A percentile compares a stretch with the other conserved stretches of the same genome.
These are phyloP conservation scores for Chelon labrosus DNA, from an alignment of 2,797 vertebrate species.

Conservation along the genomic window DNA sequence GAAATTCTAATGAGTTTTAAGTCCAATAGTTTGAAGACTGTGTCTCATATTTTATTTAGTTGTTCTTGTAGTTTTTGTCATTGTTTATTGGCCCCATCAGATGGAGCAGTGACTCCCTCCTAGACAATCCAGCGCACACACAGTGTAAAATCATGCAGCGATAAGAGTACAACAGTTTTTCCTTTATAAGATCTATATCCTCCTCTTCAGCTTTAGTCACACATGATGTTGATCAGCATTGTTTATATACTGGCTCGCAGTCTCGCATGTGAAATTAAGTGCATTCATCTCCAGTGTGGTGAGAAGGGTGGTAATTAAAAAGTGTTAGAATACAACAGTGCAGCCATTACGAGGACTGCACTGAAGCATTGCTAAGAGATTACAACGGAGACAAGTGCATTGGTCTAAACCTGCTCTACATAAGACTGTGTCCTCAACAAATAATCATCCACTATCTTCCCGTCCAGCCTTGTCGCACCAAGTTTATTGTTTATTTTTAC, in stretches of 20 bases:
- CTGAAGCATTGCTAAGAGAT: slow-evolving; percentile 45
- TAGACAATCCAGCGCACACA: background rate
- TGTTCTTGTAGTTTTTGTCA: slow-evolving; percentile 1
- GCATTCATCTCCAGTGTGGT: slow-evolving; percentile 65
- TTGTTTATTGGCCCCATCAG: background rate
- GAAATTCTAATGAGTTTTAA: background rate
- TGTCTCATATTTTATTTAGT: background rate
- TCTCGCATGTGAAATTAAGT: slow-evolving; percentile 53
- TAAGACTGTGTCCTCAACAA: slow-evolving; percentile 17
- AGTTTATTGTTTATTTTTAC: slow-evolving; percentile 21
- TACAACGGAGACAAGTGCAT: slow-evolving; percentile 25
- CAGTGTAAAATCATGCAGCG: background rate
- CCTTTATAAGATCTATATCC: background rate
- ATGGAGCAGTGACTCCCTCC: background rate
- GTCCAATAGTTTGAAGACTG: background rate
- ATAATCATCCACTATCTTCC: slow-evolving; percentile 28
- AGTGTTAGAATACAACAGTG: slow-evolving; percentile 64
- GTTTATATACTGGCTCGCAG: slow-evolving; percentile 31
- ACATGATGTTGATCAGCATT: slow-evolving; percentile 36
- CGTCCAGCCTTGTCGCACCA: slow-evolving; percentile 25
- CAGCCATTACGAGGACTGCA: slow-evolving; percentile 54
- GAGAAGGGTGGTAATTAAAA: slow-evolving; percentile 71
- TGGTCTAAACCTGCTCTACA: slow-evolving; percentile 1
- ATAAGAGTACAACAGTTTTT: slow-evolving; percentile 11
- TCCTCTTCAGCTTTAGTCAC: slow-evolving; percentile 33